These are phyloP conservation scores for Heliopora coerulea DNA, from an alignment of 92 coral and sea anemone species.

Conservation along the genomic window DNA sequence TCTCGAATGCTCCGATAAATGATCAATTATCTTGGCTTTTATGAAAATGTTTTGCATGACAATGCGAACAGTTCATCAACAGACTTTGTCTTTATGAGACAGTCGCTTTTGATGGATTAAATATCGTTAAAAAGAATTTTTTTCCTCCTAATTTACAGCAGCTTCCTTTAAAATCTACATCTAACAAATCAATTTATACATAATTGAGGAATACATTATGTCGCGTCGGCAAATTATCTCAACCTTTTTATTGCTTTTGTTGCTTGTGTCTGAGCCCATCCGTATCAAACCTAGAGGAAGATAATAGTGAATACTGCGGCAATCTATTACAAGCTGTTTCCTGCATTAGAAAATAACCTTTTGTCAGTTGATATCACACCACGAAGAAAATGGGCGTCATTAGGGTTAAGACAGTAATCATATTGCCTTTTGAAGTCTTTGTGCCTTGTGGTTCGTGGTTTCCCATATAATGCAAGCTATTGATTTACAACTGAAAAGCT, in stretches of 20 bases:
- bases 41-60: constrained; percentile 90
- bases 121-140: neutral
- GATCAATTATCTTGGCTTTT: constrained; percentile 95
- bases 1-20: constrained; percentile 71
- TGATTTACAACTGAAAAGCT: neutral
- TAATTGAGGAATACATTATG: constrained; percentile 13
- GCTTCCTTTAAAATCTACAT: neutral
- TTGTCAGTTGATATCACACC: constrained; percentile 33
- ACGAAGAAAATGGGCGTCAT: constrained; percentile 37
- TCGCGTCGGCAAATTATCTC: constrained; percentile 40
- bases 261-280: neutral
- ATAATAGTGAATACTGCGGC: constrained; percentile 23
- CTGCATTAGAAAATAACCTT: constrained; percentile 24
- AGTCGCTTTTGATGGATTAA: constrained; percentile 4
- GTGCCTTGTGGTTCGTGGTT: neutral
- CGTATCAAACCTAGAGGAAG: constrained; percentile 36
- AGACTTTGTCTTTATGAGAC: constrained; percentile 12
- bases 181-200: constrained; percentile 14
- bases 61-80: constrained; percentile 75
- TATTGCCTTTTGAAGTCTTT: constrained; percentile 12
- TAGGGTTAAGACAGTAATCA: constrained; percentile 28
- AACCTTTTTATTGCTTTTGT: constrained; percentile 33
- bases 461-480: neutral
- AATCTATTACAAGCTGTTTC: constrained; percentile 37
- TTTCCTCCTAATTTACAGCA: neutral